Conservation (phyloP, 1,140 invertebrate species). For the Cotesia vestalis region DNA sequence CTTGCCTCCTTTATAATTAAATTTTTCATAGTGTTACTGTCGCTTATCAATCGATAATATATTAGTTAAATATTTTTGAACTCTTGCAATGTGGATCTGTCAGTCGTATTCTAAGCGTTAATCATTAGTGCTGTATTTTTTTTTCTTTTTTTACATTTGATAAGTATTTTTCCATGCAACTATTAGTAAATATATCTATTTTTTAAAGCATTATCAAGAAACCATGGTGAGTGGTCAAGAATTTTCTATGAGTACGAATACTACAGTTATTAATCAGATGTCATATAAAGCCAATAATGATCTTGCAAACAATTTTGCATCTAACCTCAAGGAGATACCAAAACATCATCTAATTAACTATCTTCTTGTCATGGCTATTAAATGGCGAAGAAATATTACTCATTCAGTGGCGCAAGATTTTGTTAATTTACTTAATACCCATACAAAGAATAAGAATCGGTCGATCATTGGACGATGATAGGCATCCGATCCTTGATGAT, state of each 20-base stretch:
- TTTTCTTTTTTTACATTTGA: background rate
- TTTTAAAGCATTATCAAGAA: background rate
- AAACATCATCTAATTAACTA: conserved; percentile 4
- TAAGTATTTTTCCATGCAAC: background rate
- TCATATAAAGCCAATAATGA: background rate
- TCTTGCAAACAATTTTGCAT: background rate
- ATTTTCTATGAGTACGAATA: background rate
- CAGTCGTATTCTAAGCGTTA: background rate
- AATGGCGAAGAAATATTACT: conserved; percentile 8
- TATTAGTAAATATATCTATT: background rate
- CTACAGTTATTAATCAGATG: background rate
- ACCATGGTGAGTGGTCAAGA: background rate
- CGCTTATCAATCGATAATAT: no score
- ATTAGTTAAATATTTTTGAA: no score
- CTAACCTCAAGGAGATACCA: background rate
- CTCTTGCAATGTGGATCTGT: background rate
- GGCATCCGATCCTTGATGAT: no score
- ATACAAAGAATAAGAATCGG: no score
- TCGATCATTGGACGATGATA: no score
- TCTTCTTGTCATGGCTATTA: conserved; percentile 14
- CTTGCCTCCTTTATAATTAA: no score
- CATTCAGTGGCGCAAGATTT: conserved; percentile 1
- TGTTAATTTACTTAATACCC: background rate
- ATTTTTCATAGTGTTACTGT: no score
- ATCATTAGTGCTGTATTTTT: background rate